A percentile compares a stretch with the other conserved stretches of the same genome.
Evolutionary conservation across 2,888 invertebrate species (phyloP).

Genomic region (Rhagonycha fulva): DNA sequence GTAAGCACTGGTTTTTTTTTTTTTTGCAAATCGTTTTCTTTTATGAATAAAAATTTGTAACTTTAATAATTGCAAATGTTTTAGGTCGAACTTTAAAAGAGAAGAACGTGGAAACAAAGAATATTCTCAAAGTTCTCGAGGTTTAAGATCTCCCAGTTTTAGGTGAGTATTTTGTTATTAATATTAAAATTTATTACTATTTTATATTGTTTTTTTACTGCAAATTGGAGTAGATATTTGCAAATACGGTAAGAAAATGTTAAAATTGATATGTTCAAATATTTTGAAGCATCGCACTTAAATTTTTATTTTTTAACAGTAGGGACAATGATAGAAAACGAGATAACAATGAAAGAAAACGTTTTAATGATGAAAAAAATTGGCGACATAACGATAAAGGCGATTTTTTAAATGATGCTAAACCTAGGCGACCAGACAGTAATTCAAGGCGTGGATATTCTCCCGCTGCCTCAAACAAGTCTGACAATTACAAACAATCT

Average conservation of each 20-base stretch:
- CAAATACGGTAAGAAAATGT: background rate
- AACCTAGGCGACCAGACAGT: background rate
- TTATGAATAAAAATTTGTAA: no score
- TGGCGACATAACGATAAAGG: slow-evolving; percentile 23
- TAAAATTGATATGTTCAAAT: background rate
- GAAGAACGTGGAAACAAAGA: background rate
- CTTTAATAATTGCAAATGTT: background rate
- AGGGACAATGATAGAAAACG: background rate
- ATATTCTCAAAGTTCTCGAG: background rate
- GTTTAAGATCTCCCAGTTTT: background rate
- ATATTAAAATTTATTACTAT: background rate
- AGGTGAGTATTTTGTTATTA: background rate
- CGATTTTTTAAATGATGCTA: background rate
- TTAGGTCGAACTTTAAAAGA: background rate
- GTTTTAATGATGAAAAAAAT: slow-evolving; percentile 43
- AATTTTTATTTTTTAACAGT: background rate
- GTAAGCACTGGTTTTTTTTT: no score
- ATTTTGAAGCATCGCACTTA: background rate
- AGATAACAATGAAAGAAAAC: slow-evolving; percentile 45
- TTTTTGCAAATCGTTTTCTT: no score
- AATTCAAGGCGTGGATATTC: background rate
- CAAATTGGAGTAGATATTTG: background rate
- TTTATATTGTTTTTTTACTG: background rate
- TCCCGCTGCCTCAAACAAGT: background rate
- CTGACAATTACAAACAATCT: background rate